phyloP scores from a whole-genome alignment of 2,113 vertebrate species.

The Pao palembangensis region DNA sequence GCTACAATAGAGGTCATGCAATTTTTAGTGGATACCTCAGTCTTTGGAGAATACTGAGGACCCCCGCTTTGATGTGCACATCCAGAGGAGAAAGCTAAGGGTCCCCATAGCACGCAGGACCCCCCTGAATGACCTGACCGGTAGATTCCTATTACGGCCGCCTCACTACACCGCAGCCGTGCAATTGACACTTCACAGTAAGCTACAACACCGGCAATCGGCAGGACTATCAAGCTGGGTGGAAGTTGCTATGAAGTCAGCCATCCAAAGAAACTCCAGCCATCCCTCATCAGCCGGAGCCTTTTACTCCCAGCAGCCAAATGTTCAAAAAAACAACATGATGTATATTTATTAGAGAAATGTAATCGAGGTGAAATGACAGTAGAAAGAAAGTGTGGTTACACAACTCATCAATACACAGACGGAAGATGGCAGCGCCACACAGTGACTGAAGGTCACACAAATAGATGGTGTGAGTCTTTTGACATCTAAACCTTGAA shows the following conservation, averaged over 20 bases:
- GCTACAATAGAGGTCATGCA: slow-evolving; percentile 77
- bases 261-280: slow-evolving; percentile 55
- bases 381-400: slow-evolving; percentile 29
- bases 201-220: slow-evolving; percentile 64
- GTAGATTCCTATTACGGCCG: slow-evolving; percentile 71
- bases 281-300: slow-evolving; percentile 37
- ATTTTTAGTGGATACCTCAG: slow-evolving; percentile 70
- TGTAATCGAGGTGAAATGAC: slow-evolving; percentile 36
- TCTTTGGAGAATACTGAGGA: slow-evolving; percentile 65
- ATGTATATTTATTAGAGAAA: slow-evolving; percentile 34
- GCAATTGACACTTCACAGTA: slow-evolving; percentile 63
- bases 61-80: slow-evolving; percentile 69
- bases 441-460: slow-evolving; percentile 35
- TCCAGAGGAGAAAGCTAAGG: slow-evolving; percentile 68
- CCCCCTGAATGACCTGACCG: slow-evolving; percentile 65
- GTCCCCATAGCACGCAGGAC: slow-evolving; percentile 62
- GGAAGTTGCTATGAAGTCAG: slow-evolving; percentile 61
- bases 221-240: slow-evolving; percentile 64
- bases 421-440: slow-evolving; percentile 20
- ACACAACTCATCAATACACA: slow-evolving; percentile 6
- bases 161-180: slow-evolving; percentile 47
- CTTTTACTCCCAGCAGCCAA: slow-evolving; percentile 29
- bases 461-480: slow-evolving; percentile 37
- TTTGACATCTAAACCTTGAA: slow-evolving; percentile 39
- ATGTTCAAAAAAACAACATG: slow-evolving; percentile 27